Conservation (phyloP, 1,140 invertebrate species). For the Drosophila neocordata region DNA sequence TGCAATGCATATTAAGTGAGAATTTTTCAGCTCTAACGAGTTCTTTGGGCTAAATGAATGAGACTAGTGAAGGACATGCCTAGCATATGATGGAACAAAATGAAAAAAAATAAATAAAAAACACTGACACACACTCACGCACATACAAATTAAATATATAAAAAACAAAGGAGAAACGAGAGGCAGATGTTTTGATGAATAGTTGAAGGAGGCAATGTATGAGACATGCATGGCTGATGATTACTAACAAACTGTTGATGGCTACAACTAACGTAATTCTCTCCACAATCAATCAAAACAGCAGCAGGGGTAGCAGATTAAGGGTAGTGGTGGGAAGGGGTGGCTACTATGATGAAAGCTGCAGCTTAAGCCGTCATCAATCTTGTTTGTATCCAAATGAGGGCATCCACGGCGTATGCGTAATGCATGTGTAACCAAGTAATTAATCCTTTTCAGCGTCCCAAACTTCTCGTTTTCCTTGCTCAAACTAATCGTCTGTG, state of each 20-base stretch:
- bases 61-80: constrained; percentile 15
- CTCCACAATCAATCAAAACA: constrained; percentile 48
- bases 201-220: constrained; percentile 34
- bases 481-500: constrained; percentile 47
- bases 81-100: constrained; percentile 32
- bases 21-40: neutral
- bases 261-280: constrained; percentile 4
- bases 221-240: constrained; percentile 52
- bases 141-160: constrained; percentile 45
- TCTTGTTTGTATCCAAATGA: constrained; percentile 49
- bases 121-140: too few relatives aligned
- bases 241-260: constrained; percentile 24
- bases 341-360: constrained; percentile 4
- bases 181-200: constrained; percentile 48
- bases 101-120: constrained; percentile 36
- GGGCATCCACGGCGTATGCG: constrained; percentile 29
- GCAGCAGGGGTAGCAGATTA: neutral
- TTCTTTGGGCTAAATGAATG: neutral
- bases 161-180: neutral
- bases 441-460: constrained; percentile 43
- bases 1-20: constrained; percentile 33
- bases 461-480: neutral
- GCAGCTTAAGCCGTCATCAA: constrained; percentile 36
- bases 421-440: constrained; percentile 33
- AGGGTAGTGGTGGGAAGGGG: neutral